These are phyloP conservation scores for Fundulus diaphanus DNA, from an alignment of 2,797 vertebrate genomes.

Conservation along the genomic window DNA sequence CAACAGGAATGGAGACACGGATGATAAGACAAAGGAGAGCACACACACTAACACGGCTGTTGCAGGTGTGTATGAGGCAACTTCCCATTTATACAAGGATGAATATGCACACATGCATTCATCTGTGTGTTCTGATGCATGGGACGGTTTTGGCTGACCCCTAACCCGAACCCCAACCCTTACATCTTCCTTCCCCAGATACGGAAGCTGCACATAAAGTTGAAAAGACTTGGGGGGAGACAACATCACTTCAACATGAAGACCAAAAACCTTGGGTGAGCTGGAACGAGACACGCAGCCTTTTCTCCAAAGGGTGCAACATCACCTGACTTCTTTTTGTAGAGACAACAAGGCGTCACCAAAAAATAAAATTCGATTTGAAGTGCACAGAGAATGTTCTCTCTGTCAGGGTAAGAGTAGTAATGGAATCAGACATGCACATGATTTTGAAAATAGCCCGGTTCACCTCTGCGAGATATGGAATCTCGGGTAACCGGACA, in stretches of 20 bases:
- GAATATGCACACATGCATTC: neutral
- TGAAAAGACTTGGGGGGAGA: constrained; percentile 39
- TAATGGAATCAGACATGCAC: constrained; percentile 7
- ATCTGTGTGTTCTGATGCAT: neutral
- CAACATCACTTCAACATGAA: constrained; percentile 29
- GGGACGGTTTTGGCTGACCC: constrained; percentile 15
- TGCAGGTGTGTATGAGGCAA: constrained; percentile 58
- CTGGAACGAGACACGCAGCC: constrained; percentile 7
- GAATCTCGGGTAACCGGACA: constrained; percentile 49
- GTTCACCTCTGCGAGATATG: constrained; percentile 16
- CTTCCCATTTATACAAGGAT: constrained; percentile 3
- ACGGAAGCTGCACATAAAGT: constrained; percentile 40
- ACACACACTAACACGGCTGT: constrained; percentile 16
- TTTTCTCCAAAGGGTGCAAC: neutral
- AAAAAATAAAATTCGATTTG: neutral
- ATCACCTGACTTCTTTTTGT: neutral
- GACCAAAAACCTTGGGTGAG: constrained; percentile 75
- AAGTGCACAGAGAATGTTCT: neutral
- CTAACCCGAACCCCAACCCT: too few species aligned
- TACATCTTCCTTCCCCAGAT: constrained; percentile 57
- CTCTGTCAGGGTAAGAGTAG: constrained; percentile 13
- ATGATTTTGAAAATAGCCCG: constrained; percentile 15
- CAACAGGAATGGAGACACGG: constrained; percentile 65
- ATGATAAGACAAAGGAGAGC: constrained; percentile 52
- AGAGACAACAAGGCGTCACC: neutral